Base-by-base conservation (phyloP, 2,888 invertebrate genomes). In the Tanypteryx hageni region DNA sequence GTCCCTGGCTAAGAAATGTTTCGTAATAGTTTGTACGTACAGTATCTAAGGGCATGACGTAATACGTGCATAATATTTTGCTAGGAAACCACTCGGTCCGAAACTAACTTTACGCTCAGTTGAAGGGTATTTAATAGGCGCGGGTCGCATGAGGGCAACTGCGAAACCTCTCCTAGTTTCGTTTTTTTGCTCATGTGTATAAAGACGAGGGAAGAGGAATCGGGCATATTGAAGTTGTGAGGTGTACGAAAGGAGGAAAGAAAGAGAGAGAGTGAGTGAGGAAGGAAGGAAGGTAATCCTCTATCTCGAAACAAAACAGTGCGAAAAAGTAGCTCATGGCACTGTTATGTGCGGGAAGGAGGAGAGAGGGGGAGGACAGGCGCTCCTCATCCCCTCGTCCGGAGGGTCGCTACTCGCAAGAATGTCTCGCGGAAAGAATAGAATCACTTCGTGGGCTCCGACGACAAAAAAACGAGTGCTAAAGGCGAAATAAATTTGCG, bases 241-340 rank as follows among this genome's bases (percentile, higher is more conserved):
- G n/a, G n/a, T n/a, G n/a, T n/a, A n/a, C n/a, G n/a, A n/a, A n/a
- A 11, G 76, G 7, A 11, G 31, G 31, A 18, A 31, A 11, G 82
- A 14, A 44, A 31, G 81, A 82, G 9, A 11, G 31, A n/a, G n/a
- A 27, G 81, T 81, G n/a, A n/a, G n/a, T n/a, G n/a, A n/a, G n/a
- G n/a, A n/a, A 27, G 82, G 44, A 13, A 14, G 82, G 82, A 27
- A 3, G 27, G n/a, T 4, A 18, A 44, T n/a, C 14, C 14, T 16
- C 31, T n/a, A n/a, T 31, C 31, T 27, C 11, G 82, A 82, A 82
- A 31, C 82, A 82, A 82, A 82, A 27, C 82, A 82, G 82, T 82
- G 82, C 82, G 82, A 82, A 82, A 31, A 82, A 82, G 82, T 82
- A 82, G 82, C 82, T 27, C 82, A 31, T 82, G 82, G 44, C 82